Base-by-base conservation (phyloP, 2,888 invertebrate species). In the Noctua janthe region DNA sequence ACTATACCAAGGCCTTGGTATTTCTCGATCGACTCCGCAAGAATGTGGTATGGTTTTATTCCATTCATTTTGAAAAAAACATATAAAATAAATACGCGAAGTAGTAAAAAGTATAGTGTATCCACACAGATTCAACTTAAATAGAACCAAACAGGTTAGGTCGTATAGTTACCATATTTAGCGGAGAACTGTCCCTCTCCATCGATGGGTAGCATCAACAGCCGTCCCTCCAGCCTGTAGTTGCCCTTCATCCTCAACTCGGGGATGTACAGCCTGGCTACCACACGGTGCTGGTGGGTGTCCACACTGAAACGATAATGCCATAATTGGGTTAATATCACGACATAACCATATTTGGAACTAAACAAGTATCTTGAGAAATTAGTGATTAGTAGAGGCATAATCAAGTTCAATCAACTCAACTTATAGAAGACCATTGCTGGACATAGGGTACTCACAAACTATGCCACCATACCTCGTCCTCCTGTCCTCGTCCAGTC, bases 141-240 rank as follows among this genome's bases (percentile, higher is more conserved):
- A 64, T 17, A n/a, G 3, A 2, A 17, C 8, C 8, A 15, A 64
- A 17, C 3, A 17, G 8, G 11, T n/a, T 5, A 35, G 8, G 67
- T 67, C 13, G 43, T 69, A 29, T 29, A 78, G 95, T 97, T 95
- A 98, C 98, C 97, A 91, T 98, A 98, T 93, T 98, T 98, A 71
- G 98, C 98, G 29, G 95, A 94, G 84, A 98, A 98, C 47, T 95
- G 93, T 15, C 98, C 98, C 6, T 97, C 97, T 72, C 98, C 98
- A 15, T 97, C 95, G 73, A 98, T 97, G 0, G 98, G 98, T 94
- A 98, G 95, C 98, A 98, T 97, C 86, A 98, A 95, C 59, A 98
- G 97, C 88, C 97, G 97, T 11, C 98, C 98, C 39, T 97, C 95
- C 86, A 98, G 97, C 8, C 95, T 96, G 93, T 98, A 98, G 81